Percentiles rank a stretch among this genome's conserved stretches.
Conservation (phyloP, 2,888 invertebrate species). For the Pterobdella sp. region DNA sequence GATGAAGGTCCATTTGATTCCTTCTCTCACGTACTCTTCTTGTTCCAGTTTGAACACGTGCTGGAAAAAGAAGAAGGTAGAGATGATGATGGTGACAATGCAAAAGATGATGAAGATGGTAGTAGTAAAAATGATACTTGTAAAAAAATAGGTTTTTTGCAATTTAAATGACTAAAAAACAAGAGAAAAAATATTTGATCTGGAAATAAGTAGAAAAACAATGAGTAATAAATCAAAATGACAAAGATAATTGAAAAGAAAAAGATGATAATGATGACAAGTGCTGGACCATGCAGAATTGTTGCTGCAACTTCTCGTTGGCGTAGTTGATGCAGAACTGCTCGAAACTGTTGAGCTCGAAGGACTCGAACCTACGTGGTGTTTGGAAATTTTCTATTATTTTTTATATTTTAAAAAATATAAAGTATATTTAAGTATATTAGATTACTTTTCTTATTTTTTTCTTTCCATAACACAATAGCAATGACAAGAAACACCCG, state of each 20-base stretch:
- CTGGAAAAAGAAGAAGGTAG: slow-evolving; percentile 46
- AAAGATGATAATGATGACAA: background rate
- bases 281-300: slow-evolving; percentile 73
- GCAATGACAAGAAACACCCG: background rate
- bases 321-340: slow-evolving; percentile 99
- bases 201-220: no score
- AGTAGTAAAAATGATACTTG: no score
- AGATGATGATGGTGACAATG: background rate
- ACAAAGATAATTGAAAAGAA: background rate
- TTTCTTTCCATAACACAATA: background rate
- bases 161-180: no score
- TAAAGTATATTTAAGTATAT: background rate
- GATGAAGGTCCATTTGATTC: slow-evolving; percentile 94
- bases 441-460: background rate
- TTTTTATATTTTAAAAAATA: background rate
- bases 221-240: no score
- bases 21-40: slow-evolving; percentile 92
- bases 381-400: background rate
- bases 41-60: slow-evolving; percentile 98
- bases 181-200: no score
- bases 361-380: slow-evolving; percentile 48
- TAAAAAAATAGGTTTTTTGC: no score
- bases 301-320: slow-evolving; percentile 95
- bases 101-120: no score
- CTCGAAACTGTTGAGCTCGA: slow-evolving; percentile 79